These are phyloP conservation scores for Caenorhabditis becei DNA, from an alignment of 2,888 invertebrate genomes.

Conservation along the genomic window DNA sequence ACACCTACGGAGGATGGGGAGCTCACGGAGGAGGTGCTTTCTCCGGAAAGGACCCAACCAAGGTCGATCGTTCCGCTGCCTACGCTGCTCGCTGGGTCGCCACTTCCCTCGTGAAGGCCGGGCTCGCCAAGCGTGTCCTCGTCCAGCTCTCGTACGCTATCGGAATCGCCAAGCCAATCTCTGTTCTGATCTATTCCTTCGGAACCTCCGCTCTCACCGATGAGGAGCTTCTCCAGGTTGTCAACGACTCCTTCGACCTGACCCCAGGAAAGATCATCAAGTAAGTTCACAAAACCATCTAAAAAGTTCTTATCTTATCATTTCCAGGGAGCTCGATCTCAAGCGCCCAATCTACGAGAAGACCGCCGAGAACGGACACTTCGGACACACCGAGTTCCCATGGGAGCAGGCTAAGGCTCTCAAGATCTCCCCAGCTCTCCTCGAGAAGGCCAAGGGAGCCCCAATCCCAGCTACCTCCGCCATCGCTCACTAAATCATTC, in stretches of 20 bases:
- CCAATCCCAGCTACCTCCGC: constrained; percentile 50
- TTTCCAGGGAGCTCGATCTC: constrained; percentile 84
- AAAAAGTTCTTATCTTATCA: neutral
- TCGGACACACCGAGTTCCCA: constrained; percentile 95
- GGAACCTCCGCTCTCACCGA: constrained; percentile 91
- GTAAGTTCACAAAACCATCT: constrained; percentile 85
- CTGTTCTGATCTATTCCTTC: constrained; percentile 96
- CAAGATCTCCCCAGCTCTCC: constrained; percentile 71
- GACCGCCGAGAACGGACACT: constrained; percentile 98
- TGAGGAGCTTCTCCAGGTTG: constrained; percentile 89
- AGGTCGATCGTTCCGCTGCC: constrained; percentile 94
- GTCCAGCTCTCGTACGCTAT: constrained; percentile 93
- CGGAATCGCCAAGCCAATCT: constrained; percentile 96
- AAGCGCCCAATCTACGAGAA: constrained; percentile 96
- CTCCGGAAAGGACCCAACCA: constrained; percentile 94
- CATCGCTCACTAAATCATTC: constrained; percentile 84
- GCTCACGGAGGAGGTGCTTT: constrained; percentile 99
- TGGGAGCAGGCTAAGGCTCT: constrained; percentile 96
- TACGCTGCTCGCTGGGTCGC: constrained; percentile 99
- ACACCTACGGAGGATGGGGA: constrained; percentile 99
- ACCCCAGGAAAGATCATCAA: constrained; percentile 98
- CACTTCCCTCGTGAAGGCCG: constrained; percentile 95
- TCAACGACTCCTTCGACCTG: constrained; percentile 96
- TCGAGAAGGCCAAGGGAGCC: constrained; percentile 64
- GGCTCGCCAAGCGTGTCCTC: constrained; percentile 94